Evolutionary conservation across 2,888 invertebrate genomes (phyloP).

Genomic region (Slavum lentiscoides): DNA sequence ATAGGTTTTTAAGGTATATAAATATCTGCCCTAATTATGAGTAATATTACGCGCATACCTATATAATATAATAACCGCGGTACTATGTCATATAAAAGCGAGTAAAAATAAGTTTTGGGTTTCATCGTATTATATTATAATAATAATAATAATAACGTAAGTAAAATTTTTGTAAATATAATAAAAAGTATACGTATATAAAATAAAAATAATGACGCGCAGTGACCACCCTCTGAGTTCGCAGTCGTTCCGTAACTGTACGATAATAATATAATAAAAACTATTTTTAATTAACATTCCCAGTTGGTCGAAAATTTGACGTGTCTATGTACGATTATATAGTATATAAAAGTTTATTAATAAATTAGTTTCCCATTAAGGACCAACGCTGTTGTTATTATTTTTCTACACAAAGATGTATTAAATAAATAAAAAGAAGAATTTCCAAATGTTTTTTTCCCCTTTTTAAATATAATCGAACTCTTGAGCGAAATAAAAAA

Average conservation of each 20-base stretch:
- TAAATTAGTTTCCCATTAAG: neutral
- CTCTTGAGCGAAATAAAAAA: no score
- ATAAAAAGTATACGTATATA: no score
- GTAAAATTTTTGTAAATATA: neutral
- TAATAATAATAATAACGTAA: neutral
- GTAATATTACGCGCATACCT: no score
- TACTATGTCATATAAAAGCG: neutral
- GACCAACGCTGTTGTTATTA: neutral
- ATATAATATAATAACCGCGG: no score
- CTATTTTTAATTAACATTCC: conserved; percentile 8
- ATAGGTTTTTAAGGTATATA: no score
- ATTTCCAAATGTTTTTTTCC: no score
- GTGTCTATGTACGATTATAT: neutral
- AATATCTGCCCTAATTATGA: no score
- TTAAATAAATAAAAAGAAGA: no score
- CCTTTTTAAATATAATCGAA: no score
- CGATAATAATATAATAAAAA: neutral
- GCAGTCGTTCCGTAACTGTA: neutral
- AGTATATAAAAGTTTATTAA: neutral
- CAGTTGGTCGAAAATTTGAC: neutral
- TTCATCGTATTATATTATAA: neutral
- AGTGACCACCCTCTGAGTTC: no score
- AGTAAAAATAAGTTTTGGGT: conserved; percentile 18
- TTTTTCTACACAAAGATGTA: no score
- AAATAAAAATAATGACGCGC: neutral